Evolutionary conservation across 2,888 invertebrate species (phyloP).

Genomic region (Pachliopta kotzebuea): DNA sequence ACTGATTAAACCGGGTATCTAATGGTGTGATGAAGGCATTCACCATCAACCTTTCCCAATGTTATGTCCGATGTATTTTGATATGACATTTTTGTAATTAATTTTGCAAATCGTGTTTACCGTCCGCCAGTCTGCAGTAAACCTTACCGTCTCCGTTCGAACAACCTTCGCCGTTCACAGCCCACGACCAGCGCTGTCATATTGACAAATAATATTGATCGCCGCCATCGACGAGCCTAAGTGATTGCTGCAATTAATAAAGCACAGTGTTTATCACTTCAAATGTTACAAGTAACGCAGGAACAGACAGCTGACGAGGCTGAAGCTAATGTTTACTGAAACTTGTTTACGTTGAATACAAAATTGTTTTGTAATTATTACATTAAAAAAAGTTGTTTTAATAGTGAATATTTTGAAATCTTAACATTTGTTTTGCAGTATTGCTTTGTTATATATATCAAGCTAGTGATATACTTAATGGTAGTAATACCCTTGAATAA

Average conservation of each 20-base stretch:
- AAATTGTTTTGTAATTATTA: neutral
- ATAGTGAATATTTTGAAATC: too few species aligned
- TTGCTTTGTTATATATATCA: too few species aligned
- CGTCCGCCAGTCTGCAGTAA: neutral
- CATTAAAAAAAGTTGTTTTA: too few species aligned
- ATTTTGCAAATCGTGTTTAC: too few species aligned
- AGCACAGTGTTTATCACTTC: slow-evolving; percentile 28
- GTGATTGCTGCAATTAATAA: slow-evolving; percentile 28
- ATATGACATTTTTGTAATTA: too few species aligned
- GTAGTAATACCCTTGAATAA: too few species aligned
- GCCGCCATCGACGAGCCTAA: slow-evolving; percentile 27
- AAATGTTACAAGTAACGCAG: slow-evolving; percentile 28
- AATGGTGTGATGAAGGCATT: too few species aligned
- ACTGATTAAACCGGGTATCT: too few species aligned
- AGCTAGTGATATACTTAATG: too few species aligned
- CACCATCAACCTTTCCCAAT: too few species aligned
- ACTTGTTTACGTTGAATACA: neutral
- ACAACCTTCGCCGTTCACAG: slow-evolving; percentile 20
- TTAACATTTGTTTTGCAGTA: too few species aligned
- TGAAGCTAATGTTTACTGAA: slow-evolving; percentile 8
- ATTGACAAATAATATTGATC: slow-evolving; percentile 29
- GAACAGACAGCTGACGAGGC: slow-evolving; percentile 16
- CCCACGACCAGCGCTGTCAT: slow-evolving; percentile 15
- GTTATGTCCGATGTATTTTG: too few species aligned
- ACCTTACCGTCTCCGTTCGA: slow-evolving; percentile 3